A percentile compares a stretch with the other conserved stretches of the same genome.
Evolutionary conservation across 2,797 vertebrate species (phyloP).

Genomic region (Coregonus suidteri): DNA sequence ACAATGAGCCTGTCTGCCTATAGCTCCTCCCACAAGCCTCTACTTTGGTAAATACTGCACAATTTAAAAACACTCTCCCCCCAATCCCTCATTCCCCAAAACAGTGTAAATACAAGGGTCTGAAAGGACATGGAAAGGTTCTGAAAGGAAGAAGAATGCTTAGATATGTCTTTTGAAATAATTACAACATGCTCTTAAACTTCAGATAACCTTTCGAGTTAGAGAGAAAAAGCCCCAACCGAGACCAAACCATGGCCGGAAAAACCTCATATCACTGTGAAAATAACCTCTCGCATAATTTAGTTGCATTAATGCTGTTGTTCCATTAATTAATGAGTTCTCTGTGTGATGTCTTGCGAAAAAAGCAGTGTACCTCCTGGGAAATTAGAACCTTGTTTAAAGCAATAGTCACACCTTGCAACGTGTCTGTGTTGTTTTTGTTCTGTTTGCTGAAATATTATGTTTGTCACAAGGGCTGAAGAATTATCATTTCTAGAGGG

Average conservation of each 20-base stretch:
- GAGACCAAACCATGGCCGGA: background rate
- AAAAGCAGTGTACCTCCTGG: background rate
- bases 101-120: background rate
- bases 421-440: background rate
- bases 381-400: conserved; percentile 25
- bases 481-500: background rate
- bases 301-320: conserved; percentile 21
- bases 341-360: conserved; percentile 14
- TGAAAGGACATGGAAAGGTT: conserved; percentile 22
- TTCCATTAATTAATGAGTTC: conserved; percentile 38
- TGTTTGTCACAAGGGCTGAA: background rate
- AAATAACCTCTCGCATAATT: conserved; percentile 19
- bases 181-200: conserved; percentile 33
- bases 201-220: conserved; percentile 43
- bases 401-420: conserved; percentile 3
- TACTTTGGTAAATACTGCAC: too few relatives aligned
- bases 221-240: background rate
- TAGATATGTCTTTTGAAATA: conserved; percentile 32
- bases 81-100: too few relatives aligned
- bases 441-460: background rate
- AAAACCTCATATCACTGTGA: background rate
- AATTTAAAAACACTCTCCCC: too few relatives aligned
- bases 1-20: too few relatives aligned
- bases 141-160: conserved; percentile 20
- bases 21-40: too few relatives aligned